Base-by-base conservation (phyloP, 2,113 vertebrate species). In the Aldabrachelys gigantea region DNA sequence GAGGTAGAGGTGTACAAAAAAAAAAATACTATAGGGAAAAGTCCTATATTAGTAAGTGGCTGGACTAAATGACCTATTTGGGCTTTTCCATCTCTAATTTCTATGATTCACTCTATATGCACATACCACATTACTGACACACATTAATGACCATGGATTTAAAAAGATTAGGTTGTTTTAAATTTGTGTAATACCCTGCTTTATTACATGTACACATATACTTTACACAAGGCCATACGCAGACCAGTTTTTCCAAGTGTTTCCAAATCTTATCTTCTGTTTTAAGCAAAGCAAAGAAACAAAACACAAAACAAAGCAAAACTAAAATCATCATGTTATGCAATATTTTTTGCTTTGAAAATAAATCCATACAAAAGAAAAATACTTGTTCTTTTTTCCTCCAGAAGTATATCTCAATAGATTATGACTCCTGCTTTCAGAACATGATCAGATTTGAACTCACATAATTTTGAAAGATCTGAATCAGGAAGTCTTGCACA, bases 281-380 rank as follows among this genome's bases (percentile, higher is more conserved):
- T 75, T 89, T 89, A 91, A 89, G 76, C 80, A 94, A 81, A 96
- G 91, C 27, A 89, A 93, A 82, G 56, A 80, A 88, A 4, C 57
- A 78, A 88, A 52, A n/a, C 8, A 47, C 78, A 89, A 53, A 91
- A 41, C 24, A 31, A 87, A 50, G 86, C 81, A 93, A 93, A 59
- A 59, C 57, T 59, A 59, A 88, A 56, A 85, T 65, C 17, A 91
- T 14, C 38, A 65, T 2, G 38, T 6, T 76, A 52, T 31, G 81
- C 25, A 53, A 59, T 41, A 35, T 75, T 38, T 41, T 41, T 41
- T 86, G 62, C 69, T 96, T 22, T 84, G 44, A 90, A 95, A 85
- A 38, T 1, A 80, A 54, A 78, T 84, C 92, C 76, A 81, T 83
- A 80, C n/a, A 82, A 75, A 88, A 90, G 75, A 25, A 12, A 50